Base-by-base conservation (phyloP, 2,113 vertebrate genomes). In the Stigmatopora nigra region DNA sequence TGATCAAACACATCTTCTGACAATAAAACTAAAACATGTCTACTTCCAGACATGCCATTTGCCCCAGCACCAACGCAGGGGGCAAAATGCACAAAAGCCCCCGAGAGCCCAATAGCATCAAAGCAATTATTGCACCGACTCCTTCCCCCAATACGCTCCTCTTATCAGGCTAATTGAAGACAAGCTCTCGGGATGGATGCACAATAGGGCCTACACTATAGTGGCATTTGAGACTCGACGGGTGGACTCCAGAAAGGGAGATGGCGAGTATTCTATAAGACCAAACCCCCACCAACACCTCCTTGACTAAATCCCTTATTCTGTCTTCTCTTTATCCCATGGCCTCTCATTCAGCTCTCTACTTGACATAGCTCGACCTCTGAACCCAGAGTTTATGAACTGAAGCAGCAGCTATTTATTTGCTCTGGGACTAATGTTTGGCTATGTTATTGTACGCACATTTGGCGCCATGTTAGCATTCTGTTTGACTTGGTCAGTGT, bases 141-240 rank as follows among this genome's bases (percentile, higher is more conserved):
- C 35, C 41, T 61, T 19, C 45, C 20, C 65, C 64, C 60, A 69
- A 67, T 61, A 72, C 82, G 76, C 73, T 70, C 67, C 77, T 84
- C 88, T 88, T 84, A 88, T 88, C 88, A 80, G 85, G 82, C 85
- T 88, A 90, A 90, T 89, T 88, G 86, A 89, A 89, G 87, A 88
- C 89, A 90, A 87, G 85, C 84, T 88, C 83, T 87, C 87, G 87
- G 83, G 82, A 81, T 48, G 22, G 64, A 76, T 64, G 49, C 78
- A 90, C 89, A 90, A 90, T 86, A 57, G 82, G 73, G 53, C 82
- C 81, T 78, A 82, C 77, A 75, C 83, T 77, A 87, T 84, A 88
- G 82, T 85, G 83, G 86, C 75, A 76, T 88, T 90, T 84, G 81
- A 81, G 84, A 78, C 86, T 84, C 82, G 61, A 81, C 73, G 82